Base-by-base conservation (phyloP, 2,888 invertebrate species). In the Zygothrica quintamaculata region DNA sequence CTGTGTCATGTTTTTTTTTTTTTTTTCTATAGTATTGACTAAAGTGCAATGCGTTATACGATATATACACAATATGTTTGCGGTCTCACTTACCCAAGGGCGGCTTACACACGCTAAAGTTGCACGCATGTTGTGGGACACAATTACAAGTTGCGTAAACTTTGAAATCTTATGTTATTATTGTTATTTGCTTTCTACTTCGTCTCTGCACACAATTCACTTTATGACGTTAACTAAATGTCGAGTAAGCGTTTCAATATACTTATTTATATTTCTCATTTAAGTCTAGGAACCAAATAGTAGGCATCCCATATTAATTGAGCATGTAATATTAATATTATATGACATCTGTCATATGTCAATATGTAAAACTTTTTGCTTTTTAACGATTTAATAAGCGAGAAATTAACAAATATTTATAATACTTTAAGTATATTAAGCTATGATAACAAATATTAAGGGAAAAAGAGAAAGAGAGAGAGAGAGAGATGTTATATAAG, bases 201-300 rank as follows among this genome's bases (percentile, higher is more conserved):
- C n/a, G n/a, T n/a, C n/a, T n/a, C n/a, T n/a, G n/a, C n/a, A n/a
- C n/a, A n/a, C 37, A 31, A 18, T 7, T 4, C 33, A 52, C 34
- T 47, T 50, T 52, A 57, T 62, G 77, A 77, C 77, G 74, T 59
- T 72, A 74, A 68, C 5, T 3, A 3, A 22, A 22, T 2, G 18
- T 22, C 48, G 55, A 6, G 47, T 68, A 47, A 26, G 51, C 5
- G 18, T 22, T 22, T 61, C 29, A 59, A 62, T 65, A 58, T 66
- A 5, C 59, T 39, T 12, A 22, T 58, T n/a, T n/a, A n/a, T n/a
- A n/a, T n/a, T n/a, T n/a, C n/a, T n/a, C n/a, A n/a, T n/a, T 58
- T 60, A 65, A 51, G 57, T 47, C 47, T 46, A 12, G 39, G 25
- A 40, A 31, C 13, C 11, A 33, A 33, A 8, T 15, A 37, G 51